Base-by-base conservation (phyloP, 1,140 invertebrate genomes). In the Lethrus apterus region DNA sequence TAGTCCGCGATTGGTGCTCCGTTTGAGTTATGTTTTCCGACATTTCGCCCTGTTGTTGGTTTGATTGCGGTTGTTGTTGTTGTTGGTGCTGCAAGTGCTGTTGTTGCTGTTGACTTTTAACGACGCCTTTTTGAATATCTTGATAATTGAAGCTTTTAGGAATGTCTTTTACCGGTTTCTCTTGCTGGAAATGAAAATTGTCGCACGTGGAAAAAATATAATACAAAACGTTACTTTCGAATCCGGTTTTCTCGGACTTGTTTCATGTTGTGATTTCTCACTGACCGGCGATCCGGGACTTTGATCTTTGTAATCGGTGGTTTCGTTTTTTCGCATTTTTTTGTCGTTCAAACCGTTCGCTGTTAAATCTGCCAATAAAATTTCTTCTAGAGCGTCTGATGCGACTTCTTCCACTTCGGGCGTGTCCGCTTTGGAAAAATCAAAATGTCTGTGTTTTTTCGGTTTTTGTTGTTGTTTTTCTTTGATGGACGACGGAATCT, bases 121-220 rank as follows among this genome's bases (percentile, higher is more conserved):
- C 20, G 8, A 36, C 40, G 15, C n/a, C 23, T 11, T 35, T 26
- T 38, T 42, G 34, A 29, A 52, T 48, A 24, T 52, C 50, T 18
- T 38, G 26, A 23, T 52, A 52, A 20, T 52, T 52, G 30, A 52
- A 48, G 40, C 46, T 52, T 35, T 47, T 51, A n/a, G 50, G 40
- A 2, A 36, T 9, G 19, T 48, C 46, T 9, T 48, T 48, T 13
- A 42, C 5, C 3, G 21, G 8, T 10, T 23, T 29, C 17, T 42
- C 40, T 2, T 14, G 11, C 40, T 42, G 14, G 4, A 42, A 42
- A 26, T 29, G 11, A 29, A 26, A 26, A 26, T n/a, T n/a, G n/a
- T n/a, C n/a, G n/a, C n/a, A n/a, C n/a, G n/a, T n/a, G n/a, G n/a
- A n/a, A n/a, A n/a, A n/a, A n/a, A n/a, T n/a, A n/a, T n/a, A n/a